These are phyloP conservation scores for Gastracanthus pulcherrimus DNA, from an alignment of 2,888 invertebrate species.

Conservation along the genomic window DNA sequence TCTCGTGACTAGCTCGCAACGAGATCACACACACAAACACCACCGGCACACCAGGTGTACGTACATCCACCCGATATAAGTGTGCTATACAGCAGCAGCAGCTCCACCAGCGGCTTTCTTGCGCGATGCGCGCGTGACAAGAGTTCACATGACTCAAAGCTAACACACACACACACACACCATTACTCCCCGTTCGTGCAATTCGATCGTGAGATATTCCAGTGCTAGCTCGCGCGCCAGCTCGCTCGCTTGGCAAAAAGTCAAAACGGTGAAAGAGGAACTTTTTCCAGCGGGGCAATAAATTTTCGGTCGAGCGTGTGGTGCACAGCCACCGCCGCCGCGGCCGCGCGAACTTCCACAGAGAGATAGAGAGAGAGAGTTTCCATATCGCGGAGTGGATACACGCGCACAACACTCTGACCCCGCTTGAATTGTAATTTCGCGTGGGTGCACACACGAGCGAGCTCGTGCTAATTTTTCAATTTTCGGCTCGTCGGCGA, in stretches of 20 bases:
- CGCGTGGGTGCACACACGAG: no score
- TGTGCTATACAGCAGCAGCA: neutral
- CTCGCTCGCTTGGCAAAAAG: slow-evolving; percentile 17
- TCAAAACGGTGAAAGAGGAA: slow-evolving; percentile 41
- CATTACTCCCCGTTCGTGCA: no score
- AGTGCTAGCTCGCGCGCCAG: neutral
- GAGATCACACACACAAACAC: neutral
- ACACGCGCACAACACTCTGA: no score
- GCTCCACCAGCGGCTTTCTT: no score
- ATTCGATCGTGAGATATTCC: slow-evolving; percentile 42
- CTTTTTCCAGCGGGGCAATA: neutral
- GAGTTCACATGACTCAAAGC: slow-evolving; percentile 39
- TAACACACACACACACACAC: neutral
- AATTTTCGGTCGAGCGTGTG: slow-evolving; percentile 25
- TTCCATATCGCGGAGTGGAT: no score
- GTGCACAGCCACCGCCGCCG: neutral
- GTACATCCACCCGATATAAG: no score
- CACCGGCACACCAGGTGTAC: neutral
- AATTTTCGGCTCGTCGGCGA: no score
- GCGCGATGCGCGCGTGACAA: slow-evolving; percentile 36
- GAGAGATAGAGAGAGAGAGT: neutral
- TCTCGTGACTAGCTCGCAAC: neutral
- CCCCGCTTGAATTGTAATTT: no score
- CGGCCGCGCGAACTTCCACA: no score
- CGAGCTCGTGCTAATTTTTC: no score